Evolutionary conservation across 2,888 invertebrate genomes (phyloP).

Genomic region (Oligia latruncula): DNA sequence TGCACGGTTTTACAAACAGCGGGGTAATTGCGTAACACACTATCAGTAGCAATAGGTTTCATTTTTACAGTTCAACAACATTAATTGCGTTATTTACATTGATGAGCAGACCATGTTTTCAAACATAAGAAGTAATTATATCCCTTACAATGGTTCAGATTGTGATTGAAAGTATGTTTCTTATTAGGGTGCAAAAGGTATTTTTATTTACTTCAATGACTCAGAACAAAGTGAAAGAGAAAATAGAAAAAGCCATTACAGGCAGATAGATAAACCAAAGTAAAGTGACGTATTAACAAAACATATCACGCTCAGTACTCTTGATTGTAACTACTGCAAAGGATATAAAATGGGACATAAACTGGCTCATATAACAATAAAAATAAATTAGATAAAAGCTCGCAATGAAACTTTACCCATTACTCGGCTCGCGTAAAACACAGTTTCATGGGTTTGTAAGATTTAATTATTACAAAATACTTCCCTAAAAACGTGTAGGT

Average conservation of each 20-base stretch:
- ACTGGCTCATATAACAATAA: slow-evolving; percentile 87
- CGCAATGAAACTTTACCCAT: slow-evolving; percentile 87
- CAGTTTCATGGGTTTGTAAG: slow-evolving; percentile 83
- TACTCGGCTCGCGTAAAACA: slow-evolving; percentile 82
- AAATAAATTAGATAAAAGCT: slow-evolving; percentile 89
- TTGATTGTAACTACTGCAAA: slow-evolving; percentile 80
- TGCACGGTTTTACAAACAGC: not conserved
- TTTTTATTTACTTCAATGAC: not conserved
- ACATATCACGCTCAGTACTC: slow-evolving; percentile 70
- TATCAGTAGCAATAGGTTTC: not conserved
- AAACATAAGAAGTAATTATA: not conserved
- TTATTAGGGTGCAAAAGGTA: too few relatives aligned
- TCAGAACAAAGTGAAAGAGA: not conserved
- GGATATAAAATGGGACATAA: slow-evolving; percentile 85
- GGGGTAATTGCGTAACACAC: not conserved
- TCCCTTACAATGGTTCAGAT: not conserved
- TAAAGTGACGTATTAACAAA: slow-evolving; percentile 63
- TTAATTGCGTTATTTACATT: not conserved
- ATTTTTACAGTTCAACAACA: too few relatives aligned
- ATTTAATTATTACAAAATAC: slow-evolving; percentile 87
- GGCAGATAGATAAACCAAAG: slow-evolving; percentile 7
- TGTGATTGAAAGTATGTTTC: not conserved
- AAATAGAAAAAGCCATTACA: slow-evolving; percentile 7
- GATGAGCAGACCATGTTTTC: not conserved
- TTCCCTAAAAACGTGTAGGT: slow-evolving; percentile 57